Evolutionary conservation across 2,113 vertebrate genomes (phyloP), one percentile per base, ranked within the genome.

Genomic region (Catharus fuscescens): DNA sequence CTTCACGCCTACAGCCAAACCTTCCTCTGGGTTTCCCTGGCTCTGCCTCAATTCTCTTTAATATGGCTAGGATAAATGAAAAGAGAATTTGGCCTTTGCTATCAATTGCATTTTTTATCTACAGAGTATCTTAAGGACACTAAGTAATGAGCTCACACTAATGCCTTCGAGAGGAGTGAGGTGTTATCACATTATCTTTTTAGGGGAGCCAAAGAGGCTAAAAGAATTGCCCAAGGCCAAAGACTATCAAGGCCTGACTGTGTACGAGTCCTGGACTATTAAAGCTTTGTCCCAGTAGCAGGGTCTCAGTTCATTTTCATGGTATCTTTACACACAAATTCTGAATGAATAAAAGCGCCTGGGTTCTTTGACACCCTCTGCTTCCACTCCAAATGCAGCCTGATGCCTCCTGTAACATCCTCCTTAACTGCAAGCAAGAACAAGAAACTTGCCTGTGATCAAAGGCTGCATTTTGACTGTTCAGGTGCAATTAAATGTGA

Each of bases 381-480:
- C 57, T 92, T 76, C 28, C 38, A 69, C 61, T 95, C 59, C 60
- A 93, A 88, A 60, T 48, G 25, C 60, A 61, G 52, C 31, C 57
- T 60, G 52, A 62, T 81, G 64, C 71, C 94, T 86, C 76, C 76
- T 83, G 28, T 66, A 87, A 66, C 32, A 48, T 56, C 56, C 67
- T 92, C 57, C 59, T 83, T 86, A 86, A 83, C 29, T 80, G 44
- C 88, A 96, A 94, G 88, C 69, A 83, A 93, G 64, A 78, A 71
- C 92, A 80, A 93, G 90, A 90, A 93, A 94, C 79, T 67, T 4
- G 2, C 48, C 52, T 0, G 2, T 54, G 64, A 96, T 93, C 92
- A 96, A 96, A 86, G 76, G 25, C 79, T 90, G 45, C 48, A 14
- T 94, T 92, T 92, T 90, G 92, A 92, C 60, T 86, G 61, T 73